phyloP scores from a whole-genome alignment of 64 coral and sea anemone species.

The Anthopleura sola region DNA sequence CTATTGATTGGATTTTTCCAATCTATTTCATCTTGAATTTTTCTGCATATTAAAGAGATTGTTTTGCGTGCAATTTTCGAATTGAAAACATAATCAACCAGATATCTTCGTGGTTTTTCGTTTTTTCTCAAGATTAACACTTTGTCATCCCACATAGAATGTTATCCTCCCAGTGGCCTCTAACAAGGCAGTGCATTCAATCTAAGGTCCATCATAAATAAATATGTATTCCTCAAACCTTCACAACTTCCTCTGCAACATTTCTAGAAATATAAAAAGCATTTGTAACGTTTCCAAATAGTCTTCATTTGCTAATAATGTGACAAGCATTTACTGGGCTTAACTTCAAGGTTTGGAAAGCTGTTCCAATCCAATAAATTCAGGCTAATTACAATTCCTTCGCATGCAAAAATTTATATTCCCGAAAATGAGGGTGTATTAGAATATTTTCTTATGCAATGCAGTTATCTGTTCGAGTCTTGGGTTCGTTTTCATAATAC shows the following conservation, averaged over 20 bases:
- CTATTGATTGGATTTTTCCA: too few species aligned
- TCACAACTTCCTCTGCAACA: too few species aligned
- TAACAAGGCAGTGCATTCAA: too few species aligned
- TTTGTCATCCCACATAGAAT: too few species aligned
- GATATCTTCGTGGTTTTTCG: neutral
- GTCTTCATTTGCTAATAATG: too few species aligned
- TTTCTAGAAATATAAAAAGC: too few species aligned
- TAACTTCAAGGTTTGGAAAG: neutral
- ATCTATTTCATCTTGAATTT: neutral
- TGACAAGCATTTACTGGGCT: neutral
- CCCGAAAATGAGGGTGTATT: neutral
- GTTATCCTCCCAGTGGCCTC: too few species aligned
- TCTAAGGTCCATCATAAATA: too few species aligned
- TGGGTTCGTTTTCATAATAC: neutral
- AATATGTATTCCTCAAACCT: too few species aligned
- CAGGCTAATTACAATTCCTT: neutral
- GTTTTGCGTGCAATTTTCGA: neutral
- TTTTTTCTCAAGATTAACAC: too few species aligned
- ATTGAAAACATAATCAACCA: neutral
- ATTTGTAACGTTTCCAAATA: too few species aligned
- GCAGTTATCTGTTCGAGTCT: neutral
- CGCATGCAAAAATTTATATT: neutral
- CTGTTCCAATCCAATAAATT: neutral
- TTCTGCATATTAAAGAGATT: neutral
- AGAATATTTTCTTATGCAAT: neutral